Evolutionary conservation across 2,888 invertebrate species (phyloP).

Genomic region (Cryptophagus acutangulus): DNA sequence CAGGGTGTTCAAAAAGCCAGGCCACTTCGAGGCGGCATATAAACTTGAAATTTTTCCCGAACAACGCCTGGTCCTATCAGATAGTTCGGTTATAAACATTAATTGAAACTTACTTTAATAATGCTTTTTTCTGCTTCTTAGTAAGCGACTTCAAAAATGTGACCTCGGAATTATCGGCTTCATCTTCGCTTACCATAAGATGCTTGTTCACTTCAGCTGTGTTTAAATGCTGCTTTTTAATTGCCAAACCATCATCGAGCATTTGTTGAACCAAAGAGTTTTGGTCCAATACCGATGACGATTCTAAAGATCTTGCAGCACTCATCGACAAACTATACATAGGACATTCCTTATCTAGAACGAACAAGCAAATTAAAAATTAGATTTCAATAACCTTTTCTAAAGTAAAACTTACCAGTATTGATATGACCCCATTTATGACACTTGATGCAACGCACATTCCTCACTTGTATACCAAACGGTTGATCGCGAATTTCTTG

Average conservation of each 20-base stretch:
- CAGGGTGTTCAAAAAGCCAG: too few relatives aligned
- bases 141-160: conserved; percentile 79
- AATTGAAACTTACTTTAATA: conserved; percentile 79
- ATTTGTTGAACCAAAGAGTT: conserved; percentile 79
- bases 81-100: not conserved
- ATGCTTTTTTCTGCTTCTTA: conserved; percentile 83
- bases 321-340: conserved; percentile 83
- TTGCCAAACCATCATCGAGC: conserved; percentile 84
- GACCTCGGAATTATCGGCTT: conserved; percentile 60
- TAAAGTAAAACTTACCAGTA: conserved; percentile 62
- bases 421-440: conserved; percentile 99
- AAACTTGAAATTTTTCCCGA: too few relatives aligned
- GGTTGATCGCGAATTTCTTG: conserved; percentile 97
- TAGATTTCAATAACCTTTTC: not conserved
- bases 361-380: conserved; percentile 52
- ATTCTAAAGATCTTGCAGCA: conserved; percentile 68
- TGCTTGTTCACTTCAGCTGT: conserved; percentile 52
- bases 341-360: conserved; percentile 95
- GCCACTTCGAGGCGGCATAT: conserved; percentile 8
- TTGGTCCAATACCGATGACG: conserved; percentile 61
- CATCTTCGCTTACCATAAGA: conserved; percentile 55
- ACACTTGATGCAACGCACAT: conserved; percentile 98
- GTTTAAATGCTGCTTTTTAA: conserved; percentile 73
- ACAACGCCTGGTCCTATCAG: not conserved
- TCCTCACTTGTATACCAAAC: conserved; percentile 94